phyloP scores from a whole-genome alignment of 2,113 vertebrate genomes.

The Vombatus ursinus region DNA sequence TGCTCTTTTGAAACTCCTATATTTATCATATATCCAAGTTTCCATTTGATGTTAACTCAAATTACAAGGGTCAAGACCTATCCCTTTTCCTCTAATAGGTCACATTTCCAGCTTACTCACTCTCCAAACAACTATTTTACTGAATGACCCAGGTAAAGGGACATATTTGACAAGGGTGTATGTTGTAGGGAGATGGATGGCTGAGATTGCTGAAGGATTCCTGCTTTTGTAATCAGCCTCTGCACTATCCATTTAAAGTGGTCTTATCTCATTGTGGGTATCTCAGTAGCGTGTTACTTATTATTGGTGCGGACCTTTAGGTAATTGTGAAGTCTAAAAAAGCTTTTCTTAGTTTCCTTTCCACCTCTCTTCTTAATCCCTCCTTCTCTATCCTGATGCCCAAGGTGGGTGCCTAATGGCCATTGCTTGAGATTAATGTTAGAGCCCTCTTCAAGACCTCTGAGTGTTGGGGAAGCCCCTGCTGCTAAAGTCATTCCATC shows the following conservation, averaged over 20 bases:
- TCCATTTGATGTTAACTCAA: constrained; percentile 56
- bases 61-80: background rate
- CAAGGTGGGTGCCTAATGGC: background rate
- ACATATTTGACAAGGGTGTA: constrained; percentile 70
- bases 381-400: too few species aligned
- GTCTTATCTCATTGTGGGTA: background rate
- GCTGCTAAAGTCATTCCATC: background rate
- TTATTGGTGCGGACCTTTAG: background rate
- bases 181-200: constrained; percentile 66
- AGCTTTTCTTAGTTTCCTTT: background rate
- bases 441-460: background rate
- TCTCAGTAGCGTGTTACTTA: background rate
- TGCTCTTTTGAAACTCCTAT: constrained; percentile 68
- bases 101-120: constrained; percentile 74
- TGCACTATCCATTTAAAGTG: background rate
- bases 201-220: background rate
- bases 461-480: background rate
- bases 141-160: constrained; percentile 72
- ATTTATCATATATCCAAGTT: constrained; percentile 68
- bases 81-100: constrained; percentile 75
- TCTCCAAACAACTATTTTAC: constrained; percentile 76
- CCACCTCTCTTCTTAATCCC: background rate
- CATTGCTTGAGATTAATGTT: background rate
- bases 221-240: background rate
- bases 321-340: background rate